Evolutionary conservation across 2,888 invertebrate genomes (phyloP).

Genomic region (Apotomis capreana): DNA sequence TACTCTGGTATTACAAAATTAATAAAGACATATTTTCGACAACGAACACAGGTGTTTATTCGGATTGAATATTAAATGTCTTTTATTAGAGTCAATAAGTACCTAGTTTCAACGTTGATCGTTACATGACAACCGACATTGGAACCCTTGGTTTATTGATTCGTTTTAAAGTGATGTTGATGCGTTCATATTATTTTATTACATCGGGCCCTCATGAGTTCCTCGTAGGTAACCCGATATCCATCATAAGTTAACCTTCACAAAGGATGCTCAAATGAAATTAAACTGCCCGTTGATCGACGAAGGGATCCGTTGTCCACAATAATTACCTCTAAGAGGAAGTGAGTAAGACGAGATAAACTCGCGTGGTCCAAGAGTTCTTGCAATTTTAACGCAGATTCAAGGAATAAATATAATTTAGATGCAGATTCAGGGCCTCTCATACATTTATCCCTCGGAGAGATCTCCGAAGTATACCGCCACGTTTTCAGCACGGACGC

Average conservation of each 20-base stretch:
- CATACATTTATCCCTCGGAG: too few species aligned
- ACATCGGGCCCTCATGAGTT: slow-evolving; percentile 38
- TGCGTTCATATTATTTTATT: slow-evolving; percentile 27
- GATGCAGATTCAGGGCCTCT: too few species aligned
- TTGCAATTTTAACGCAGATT: slow-evolving; percentile 19
- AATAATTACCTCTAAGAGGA: slow-evolving; percentile 73
- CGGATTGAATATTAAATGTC: too few species aligned
- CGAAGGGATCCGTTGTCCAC: slow-evolving; percentile 74
- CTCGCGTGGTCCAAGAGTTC: slow-evolving; percentile 48
- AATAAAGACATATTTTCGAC: too few species aligned
- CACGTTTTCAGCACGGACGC: too few species aligned
- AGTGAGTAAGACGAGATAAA: slow-evolving; percentile 64
- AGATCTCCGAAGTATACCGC: too few species aligned
- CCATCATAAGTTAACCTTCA: slow-evolving; percentile 58
- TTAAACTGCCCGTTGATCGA: slow-evolving; percentile 77
- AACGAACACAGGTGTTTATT: neutral
- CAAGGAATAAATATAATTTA: too few species aligned
- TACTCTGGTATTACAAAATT: neutral
- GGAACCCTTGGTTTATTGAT: slow-evolving; percentile 35
- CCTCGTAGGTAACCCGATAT: slow-evolving; percentile 59
- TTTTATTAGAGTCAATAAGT: too few species aligned
- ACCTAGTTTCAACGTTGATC: neutral
- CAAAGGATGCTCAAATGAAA: slow-evolving; percentile 74
- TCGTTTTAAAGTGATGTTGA: slow-evolving; percentile 31
- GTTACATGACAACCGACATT: neutral